These are phyloP conservation scores for Trisateles emortualis DNA, from an alignment of 2,888 invertebrate genomes.

Conservation along the genomic window DNA sequence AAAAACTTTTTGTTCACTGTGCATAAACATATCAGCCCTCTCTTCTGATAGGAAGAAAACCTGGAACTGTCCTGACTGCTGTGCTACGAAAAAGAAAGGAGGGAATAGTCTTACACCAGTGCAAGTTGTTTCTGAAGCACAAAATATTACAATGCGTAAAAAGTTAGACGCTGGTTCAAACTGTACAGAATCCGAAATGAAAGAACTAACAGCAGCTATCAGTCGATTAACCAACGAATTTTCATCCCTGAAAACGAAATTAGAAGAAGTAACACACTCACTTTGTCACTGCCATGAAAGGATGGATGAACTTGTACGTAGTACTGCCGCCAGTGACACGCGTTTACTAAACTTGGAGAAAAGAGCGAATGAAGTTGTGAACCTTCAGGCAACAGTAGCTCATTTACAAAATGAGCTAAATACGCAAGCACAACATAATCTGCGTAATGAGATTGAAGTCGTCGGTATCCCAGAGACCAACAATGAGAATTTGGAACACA, in stretches of 20 bases:
- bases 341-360: neutral
- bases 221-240: neutral
- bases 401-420: neutral
- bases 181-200: neutral
- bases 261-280: neutral
- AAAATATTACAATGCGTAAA: neutral
- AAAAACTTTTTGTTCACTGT: neutral
- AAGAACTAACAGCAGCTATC: neutral
- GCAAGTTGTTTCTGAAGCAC: neutral
- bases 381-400: neutral
- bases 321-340: neutral
- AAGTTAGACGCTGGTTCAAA: neutral
- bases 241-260: neutral
- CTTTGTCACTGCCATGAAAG: neutral
- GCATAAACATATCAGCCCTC: neutral
- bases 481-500: neutral
- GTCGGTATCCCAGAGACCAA: neutral
- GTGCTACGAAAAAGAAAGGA: neutral
- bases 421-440: neutral
- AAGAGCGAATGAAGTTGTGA: neutral
- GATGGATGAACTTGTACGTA: neutral
- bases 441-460: neutral
- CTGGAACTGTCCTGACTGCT: neutral
- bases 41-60: neutral
- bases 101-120: neutral